A percentile compares a stretch with the other conserved stretches of the same genome.
Evolutionary conservation across 2,797 vertebrate genomes (phyloP).

Genomic region (Gadopsis marmoratus): DNA sequence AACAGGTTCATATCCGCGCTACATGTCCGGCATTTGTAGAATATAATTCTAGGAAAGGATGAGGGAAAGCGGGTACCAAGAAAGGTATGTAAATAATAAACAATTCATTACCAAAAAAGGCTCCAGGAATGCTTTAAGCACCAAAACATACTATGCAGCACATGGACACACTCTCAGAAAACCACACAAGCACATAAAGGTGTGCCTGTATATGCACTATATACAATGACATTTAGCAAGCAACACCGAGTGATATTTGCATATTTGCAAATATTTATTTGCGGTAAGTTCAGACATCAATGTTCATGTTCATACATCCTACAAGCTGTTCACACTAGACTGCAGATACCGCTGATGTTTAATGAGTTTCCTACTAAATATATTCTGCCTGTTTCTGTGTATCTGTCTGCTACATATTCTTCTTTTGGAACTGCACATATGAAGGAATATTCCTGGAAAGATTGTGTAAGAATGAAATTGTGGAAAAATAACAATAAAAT

Average conservation of each 20-base stretch:
- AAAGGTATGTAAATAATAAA: slow-evolving; percentile 41
- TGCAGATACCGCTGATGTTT: neutral
- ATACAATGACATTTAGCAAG: slow-evolving; percentile 48
- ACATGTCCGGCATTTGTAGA: slow-evolving; percentile 19
- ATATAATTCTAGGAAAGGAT: slow-evolving; percentile 10
- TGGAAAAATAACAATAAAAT: neutral
- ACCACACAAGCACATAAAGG: neutral
- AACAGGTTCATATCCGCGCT: slow-evolving; percentile 41
- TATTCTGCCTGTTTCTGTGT: neutral
- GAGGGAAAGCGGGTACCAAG: slow-evolving; percentile 13
- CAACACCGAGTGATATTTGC: slow-evolving; percentile 51
- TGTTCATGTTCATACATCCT: slow-evolving; percentile 15
- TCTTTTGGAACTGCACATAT: neutral
- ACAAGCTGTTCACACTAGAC: slow-evolving; percentile 13
- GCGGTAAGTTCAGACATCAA: slow-evolving; percentile 11
- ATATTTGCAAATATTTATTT: slow-evolving; percentile 45
- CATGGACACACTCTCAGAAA: slow-evolving; percentile 11
- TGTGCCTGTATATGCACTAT: slow-evolving; percentile 3
- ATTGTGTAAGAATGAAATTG: neutral
- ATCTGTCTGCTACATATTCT: neutral
- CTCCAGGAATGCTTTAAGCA: slow-evolving; percentile 15
- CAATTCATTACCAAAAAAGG: slow-evolving; percentile 27
- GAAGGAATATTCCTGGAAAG: neutral
- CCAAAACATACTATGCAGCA: neutral
- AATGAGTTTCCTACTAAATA: neutral